phyloP scores from a whole-genome alignment of 2,113 vertebrate species.

The Monopterus albus region DNA sequence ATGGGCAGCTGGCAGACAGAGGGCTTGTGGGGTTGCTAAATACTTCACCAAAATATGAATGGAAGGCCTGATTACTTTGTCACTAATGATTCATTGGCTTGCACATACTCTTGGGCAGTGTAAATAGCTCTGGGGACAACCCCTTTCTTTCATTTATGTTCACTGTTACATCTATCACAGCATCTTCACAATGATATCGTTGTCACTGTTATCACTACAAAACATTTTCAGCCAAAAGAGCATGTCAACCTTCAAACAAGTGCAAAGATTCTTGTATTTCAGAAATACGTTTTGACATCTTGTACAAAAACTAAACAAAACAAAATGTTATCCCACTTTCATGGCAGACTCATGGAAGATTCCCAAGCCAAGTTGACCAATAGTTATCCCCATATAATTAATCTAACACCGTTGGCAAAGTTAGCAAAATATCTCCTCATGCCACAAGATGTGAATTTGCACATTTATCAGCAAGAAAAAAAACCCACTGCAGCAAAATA shows the following conservation, averaged over 20 bases:
- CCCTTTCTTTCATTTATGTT: conserved; percentile 23
- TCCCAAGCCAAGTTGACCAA: no score
- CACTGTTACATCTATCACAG: neutral
- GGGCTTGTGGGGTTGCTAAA: conserved; percentile 52
- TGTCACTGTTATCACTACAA: neutral
- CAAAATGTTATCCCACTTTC: neutral
- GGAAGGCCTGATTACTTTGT: conserved; percentile 74
- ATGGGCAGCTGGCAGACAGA: conserved; percentile 72
- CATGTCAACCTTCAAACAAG: no score
- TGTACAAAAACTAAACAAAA: no score
- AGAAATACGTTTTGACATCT: no score
- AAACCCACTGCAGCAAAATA: no score
- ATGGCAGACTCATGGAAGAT: no score
- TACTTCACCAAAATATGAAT: conserved; percentile 62
- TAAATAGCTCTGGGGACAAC: conserved; percentile 40
- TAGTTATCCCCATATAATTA: no score
- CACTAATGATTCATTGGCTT: conserved; percentile 68
- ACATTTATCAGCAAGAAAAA: no score
- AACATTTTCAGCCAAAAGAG: neutral
- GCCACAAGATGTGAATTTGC: conserved; percentile 23
- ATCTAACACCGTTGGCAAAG: no score
- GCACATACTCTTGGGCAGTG: conserved; percentile 12
- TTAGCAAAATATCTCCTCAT: conserved; percentile 8
- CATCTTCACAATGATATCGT: conserved; percentile 1
- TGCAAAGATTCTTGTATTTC: no score